Base-by-base conservation (phyloP, 2,797 vertebrate genomes). In the Moxostoma hubbsi region DNA sequence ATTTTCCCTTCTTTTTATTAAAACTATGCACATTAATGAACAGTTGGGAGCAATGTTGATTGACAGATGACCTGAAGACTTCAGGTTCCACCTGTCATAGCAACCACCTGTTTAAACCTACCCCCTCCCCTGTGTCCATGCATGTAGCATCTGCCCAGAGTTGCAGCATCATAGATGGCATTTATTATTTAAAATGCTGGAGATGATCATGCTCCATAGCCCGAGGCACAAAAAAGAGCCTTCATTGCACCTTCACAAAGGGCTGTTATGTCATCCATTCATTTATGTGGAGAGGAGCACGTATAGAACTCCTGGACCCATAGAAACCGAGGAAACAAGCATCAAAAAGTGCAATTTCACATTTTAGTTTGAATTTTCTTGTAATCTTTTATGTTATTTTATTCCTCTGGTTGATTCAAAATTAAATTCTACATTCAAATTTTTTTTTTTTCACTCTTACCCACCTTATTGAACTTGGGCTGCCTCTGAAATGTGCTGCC, bases 101-200 rank as follows among this genome's bases (percentile, higher is more conserved):
- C 88, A 91, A 92, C 92, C 75, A 83, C 58, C 54, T 50, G 18
- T 47, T 58, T 65, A 11, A 9, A 49, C 12, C 80, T 74, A 62
- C 82, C 65, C 79, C 83, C 84, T 53, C 15, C n/a, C 50, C 51
- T 36, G 36, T 24, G 24, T 2, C 1, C 24, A 24, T 24, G 24
- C 24, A 24, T 51, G 5, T 54, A 70, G 79, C 75, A 82, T 80
- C 63, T 70, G 75, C 55, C 71, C 79, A 10, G 75, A 67, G 43
- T 49, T 43, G 66, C 36, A 50, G n/a, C 55, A 83, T 71, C 89
- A 90, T 89, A 89, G 46, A 45, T 18, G 6, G 54, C 75, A 65
- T 85, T 24, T 80, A 93, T 93, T 91, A 93, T 95, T 93, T 79
- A 93, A 24, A 87, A 86, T 82, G 76, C 64, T 66, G 65, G 86